Evolutionary conservation across 2,888 invertebrate species (phyloP), one percentile per base, ranked within the genome.

Genomic region (Macrosiphum euphorbiae): DNA sequence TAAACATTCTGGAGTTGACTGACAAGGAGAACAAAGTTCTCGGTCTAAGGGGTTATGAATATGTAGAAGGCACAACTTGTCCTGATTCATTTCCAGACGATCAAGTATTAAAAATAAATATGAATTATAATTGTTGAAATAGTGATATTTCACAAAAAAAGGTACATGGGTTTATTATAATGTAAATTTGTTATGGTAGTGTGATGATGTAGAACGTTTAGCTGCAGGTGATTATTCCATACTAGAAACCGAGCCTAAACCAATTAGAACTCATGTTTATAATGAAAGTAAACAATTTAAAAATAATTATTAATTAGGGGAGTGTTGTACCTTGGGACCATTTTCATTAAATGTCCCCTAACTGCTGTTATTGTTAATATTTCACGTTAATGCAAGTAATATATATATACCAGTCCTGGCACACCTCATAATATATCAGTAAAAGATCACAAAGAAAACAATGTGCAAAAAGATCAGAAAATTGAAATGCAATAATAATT

Each of bases 51-150:
- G 47, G 87, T 10, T 50, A 87, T 13, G 87, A 87, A 47, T 87
- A 87, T 87, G 47, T 47, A 7, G 87, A 87, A 87, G 87, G 50
- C 26, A 87, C 50, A 87, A 58, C 58, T 10, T 89, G 58, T 89
- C 58, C 88, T 26, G 58, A 89, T 89, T 89, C 88, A 28, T 89
- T 55, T 55, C 88, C 88, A 26, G 88, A 89, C 28, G 88, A 89
- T 44, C 89, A 89, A 58, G 55, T 58, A 89, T 58, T 89, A 58
- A n/a, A n/a, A n/a, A n/a, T n/a, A 58, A 87, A 87, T 87, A 87
- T 47, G 55, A 55, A 55, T 87, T 41, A 35, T 78, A 35, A 35
- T 35, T 78, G 3, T 26, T 87, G 87, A 50, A 52, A 87, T 87
- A 52, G 7, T 87, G 11, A 87, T 28, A 87, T 16, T 28, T 50